These are phyloP conservation scores for Lordiphosa clarofinis DNA, from an alignment of 1,140 invertebrate species.

Conservation along the genomic window DNA sequence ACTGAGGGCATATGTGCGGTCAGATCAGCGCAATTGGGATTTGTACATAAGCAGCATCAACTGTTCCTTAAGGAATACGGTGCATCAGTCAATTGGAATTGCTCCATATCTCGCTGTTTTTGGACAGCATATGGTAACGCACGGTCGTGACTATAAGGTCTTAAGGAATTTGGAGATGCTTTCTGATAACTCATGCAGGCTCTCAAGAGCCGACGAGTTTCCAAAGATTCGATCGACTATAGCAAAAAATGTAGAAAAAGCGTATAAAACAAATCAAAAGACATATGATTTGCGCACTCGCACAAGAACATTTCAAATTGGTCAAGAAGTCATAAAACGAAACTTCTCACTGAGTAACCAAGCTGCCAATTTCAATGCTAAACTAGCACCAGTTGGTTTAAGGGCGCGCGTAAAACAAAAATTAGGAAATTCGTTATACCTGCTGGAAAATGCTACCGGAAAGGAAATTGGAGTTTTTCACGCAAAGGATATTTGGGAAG, in stretches of 20 bases:
- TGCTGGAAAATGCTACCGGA: too few species aligned
- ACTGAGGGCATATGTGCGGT: not conserved
- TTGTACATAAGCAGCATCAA: constrained; percentile 9
- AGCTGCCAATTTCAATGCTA: constrained; percentile 7
- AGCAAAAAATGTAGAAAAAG: not conserved
- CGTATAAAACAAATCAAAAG: constrained; percentile 4
- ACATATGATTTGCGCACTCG: not conserved
- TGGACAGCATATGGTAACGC: constrained; percentile 15
- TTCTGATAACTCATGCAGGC: not conserved
- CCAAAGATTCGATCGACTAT: not conserved
- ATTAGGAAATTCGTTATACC: too few species aligned
- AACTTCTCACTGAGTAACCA: too few species aligned
- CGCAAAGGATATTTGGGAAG: not conserved
- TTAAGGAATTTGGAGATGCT: constrained; percentile 5
- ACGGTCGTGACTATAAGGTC: constrained; percentile 5
- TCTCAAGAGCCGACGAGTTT: constrained; percentile 4
- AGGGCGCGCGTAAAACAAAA: not conserved
- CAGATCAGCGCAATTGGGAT: constrained; percentile 15
- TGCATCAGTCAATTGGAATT: constrained; percentile 16
- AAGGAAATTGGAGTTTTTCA: not conserved
- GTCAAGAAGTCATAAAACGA: constrained; percentile 1
- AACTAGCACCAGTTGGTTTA: not conserved
- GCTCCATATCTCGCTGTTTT: constrained; percentile 10
- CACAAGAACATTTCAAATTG: constrained; percentile 1
- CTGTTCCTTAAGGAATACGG: constrained; percentile 5